A percentile compares a stretch with the other conserved stretches of the same genome.
Conservation (phyloP, 2,888 invertebrate genomes). For the Allophyes oxyacanthae region DNA sequence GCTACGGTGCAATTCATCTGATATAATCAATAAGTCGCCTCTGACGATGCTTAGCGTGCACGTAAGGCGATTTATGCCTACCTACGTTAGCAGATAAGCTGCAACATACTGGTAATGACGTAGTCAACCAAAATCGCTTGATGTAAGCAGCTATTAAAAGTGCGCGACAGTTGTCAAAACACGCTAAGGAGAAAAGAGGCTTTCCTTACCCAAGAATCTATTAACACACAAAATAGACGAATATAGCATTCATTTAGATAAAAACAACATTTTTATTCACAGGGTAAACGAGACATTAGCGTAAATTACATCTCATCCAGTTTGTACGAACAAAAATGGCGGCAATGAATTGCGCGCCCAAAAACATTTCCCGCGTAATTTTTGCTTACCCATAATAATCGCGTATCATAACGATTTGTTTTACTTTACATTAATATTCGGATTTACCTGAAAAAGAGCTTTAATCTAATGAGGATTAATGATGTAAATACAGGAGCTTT, state of each 20-base stretch:
- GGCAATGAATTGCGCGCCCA: constrained; percentile 30
- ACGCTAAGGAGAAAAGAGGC: too few species aligned
- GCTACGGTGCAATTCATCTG: too few species aligned
- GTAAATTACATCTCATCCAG: constrained; percentile 43
- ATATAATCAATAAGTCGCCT: too few species aligned
- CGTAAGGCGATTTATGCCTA: too few species aligned
- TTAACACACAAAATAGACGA: too few species aligned
- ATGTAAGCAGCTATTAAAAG: too few species aligned
- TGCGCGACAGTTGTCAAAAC: too few species aligned
- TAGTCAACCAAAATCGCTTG: too few species aligned
- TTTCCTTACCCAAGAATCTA: too few species aligned
- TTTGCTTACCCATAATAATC: constrained; percentile 44
- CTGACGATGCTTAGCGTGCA: too few species aligned
- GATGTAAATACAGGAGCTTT: constrained; percentile 21
- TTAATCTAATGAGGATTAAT: constrained; percentile 40
- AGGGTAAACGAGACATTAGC: constrained; percentile 25
- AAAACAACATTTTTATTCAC: constrained; percentile 13
- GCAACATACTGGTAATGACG: too few species aligned
- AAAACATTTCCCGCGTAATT: constrained; percentile 40
- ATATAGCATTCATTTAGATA: neutral
- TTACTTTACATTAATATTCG: constrained; percentile 35
- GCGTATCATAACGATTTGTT: constrained; percentile 49
- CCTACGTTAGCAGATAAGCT: too few species aligned
- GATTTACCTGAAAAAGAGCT: constrained; percentile 34
- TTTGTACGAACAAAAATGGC: constrained; percentile 37